phyloP scores from a whole-genome alignment of 37 sponge, comb jelly and placozoan species.

The Tethya wilhelma region DNA sequence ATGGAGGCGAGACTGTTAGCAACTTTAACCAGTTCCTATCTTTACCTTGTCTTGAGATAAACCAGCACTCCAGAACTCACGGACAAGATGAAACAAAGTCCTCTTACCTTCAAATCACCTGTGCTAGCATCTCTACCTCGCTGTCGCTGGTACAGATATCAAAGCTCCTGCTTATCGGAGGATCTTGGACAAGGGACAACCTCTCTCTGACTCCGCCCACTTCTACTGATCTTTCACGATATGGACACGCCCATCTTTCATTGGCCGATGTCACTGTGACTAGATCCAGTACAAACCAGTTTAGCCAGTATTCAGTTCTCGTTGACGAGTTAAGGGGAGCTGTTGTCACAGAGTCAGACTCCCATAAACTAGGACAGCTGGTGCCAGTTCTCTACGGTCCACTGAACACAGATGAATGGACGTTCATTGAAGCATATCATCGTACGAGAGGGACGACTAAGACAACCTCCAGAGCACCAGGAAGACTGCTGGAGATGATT shows the following conservation, averaged over 20 bases:
- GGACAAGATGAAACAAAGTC: slow-evolving; percentile 5
- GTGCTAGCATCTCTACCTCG: background rate
- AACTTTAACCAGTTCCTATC: background rate
- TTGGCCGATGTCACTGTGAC: slow-evolving; percentile 3
- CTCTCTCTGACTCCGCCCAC: background rate
- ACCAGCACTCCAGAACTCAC: slow-evolving; percentile 5
- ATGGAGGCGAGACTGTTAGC: background rate
- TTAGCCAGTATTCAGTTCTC: background rate
- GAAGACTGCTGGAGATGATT: slow-evolving; percentile 35
- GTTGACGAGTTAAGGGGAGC: background rate
- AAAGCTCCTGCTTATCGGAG: slow-evolving; percentile 3
- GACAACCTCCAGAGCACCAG: background rate
- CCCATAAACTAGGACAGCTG: background rate
- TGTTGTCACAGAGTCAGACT: background rate
- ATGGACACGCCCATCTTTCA: slow-evolving; percentile 11
- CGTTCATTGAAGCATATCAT: background rate
- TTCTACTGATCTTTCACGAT: background rate
- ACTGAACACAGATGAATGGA: slow-evolving; percentile 16
- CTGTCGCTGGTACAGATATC: slow-evolving; percentile 14
- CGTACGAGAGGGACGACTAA: background rate
- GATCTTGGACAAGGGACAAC: slow-evolving; percentile 22
- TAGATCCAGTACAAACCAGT: background rate
- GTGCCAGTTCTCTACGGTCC: slow-evolving; percentile 37
- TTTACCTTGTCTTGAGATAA: background rate
- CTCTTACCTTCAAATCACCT: slow-evolving; percentile 2